Evolutionary conservation across 2,797 vertebrate genomes (phyloP), one percentile per base, ranked within the genome.

Genomic region (Alcedo atthis): DNA sequence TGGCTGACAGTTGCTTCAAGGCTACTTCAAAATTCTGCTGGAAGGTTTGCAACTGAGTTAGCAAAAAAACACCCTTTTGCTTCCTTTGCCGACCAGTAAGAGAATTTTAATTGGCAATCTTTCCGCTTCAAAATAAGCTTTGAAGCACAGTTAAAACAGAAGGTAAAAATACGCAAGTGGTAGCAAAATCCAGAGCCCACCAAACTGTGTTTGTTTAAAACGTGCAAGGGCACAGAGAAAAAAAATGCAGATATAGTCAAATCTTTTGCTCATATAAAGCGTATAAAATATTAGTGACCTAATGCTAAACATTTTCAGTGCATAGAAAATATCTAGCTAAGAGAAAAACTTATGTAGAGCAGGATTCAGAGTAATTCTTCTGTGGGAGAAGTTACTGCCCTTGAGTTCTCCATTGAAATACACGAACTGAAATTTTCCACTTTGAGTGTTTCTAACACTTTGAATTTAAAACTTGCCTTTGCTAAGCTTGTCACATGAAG

Each of bases 121-220:
- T 88, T 28, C 9, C 26, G 24, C 77, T 91, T 76, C 74, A 90
- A 85, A 95, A 79, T 30, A 81, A 81, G 22, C 80, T 76, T 90
- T 88, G 77, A 85, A 93, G 59, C 42, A 49, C 9, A 42, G 30
- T 61, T 75, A 51, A 94, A 93, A 51, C 3, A 69, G 43, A 77
- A 76, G n/a, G 28, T 45, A 48, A 68, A 92, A 79, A 37, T 26
- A 82, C 8, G 42, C 42, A 82, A 74, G 55, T 0, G 0, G 18
- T 15, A 80, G 84, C 14, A 55, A 93, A 91, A 90, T 63, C 10
- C 18, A 81, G 57, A 54, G 42, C n/a, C 35, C 69, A 69, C 21
- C 25, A 15, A 45, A 9, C 59, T 51, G 26, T 43, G 19, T 43
- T 43, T 66, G 19, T 66, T 80, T 78, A 87, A 81, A 91, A 69